Percentiles rank a stretch among this genome's conserved stretches.
Conservation (phyloP, 2,113 vertebrate genomes). For the Toxostoma redivivum region DNA sequence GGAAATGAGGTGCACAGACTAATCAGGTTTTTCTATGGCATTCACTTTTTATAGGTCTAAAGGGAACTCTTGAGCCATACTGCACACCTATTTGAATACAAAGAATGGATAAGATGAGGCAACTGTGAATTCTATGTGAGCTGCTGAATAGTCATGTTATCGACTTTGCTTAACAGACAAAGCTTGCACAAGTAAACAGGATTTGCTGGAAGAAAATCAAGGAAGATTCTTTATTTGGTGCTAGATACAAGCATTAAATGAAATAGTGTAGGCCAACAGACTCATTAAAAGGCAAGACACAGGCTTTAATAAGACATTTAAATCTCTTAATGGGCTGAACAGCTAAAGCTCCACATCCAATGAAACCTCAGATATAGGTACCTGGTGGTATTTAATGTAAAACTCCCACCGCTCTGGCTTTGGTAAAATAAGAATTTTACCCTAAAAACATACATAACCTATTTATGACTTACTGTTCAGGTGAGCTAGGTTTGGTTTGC, state of each 20-base stretch:
- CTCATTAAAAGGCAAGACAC: constrained; percentile 17
- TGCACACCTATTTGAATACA: neutral
- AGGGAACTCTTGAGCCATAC: neutral
- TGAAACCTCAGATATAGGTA: neutral
- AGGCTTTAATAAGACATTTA: constrained; percentile 32
- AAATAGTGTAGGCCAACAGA: neutral
- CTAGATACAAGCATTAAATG: constrained; percentile 39
- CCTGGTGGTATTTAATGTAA: neutral
- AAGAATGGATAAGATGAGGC: neutral
- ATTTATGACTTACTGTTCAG: neutral
- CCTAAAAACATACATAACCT: neutral
- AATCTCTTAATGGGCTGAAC: neutral
- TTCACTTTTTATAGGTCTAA: neutral
- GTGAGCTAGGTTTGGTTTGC: neutral
- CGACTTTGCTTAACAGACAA: neutral
- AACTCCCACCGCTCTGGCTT: neutral
- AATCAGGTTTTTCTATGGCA: neutral
- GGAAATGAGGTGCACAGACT: neutral
- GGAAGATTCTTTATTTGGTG: constrained; percentile 35
- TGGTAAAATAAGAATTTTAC: neutral
- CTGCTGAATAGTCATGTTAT: neutral
- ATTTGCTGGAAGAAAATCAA: neutral
- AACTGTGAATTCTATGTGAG: neutral
- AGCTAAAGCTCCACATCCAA: neutral
- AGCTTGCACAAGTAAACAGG: neutral